Conservation (phyloP, 2,797 vertebrate species). For the Crocidura indochinensis region DNA sequence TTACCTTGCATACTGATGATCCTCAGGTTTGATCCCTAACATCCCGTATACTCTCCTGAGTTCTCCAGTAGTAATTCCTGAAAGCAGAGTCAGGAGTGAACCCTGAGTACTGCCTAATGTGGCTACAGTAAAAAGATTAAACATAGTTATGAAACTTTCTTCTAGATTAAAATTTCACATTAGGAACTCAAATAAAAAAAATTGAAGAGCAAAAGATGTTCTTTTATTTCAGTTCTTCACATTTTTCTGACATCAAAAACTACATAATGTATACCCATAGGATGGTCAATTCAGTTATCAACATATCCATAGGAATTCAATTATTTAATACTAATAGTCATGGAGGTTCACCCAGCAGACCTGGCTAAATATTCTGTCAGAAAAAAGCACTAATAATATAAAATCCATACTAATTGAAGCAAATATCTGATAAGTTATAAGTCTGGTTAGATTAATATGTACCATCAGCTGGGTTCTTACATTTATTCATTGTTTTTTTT, state of each 20-base stretch:
- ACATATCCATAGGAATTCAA: background rate
- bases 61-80: too few species aligned
- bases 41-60: too few species aligned
- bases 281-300: too few species aligned
- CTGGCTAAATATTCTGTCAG: too few species aligned
- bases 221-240: background rate
- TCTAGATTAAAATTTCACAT: constrained; percentile 4
- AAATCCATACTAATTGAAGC: too few species aligned
- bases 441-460: constrained; percentile 18
- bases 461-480: background rate
- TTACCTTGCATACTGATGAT: too few species aligned
- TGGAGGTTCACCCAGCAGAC: background rate
- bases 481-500: constrained; percentile 16
- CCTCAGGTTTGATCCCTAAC: too few species aligned
- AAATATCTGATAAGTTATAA: constrained; percentile 20
- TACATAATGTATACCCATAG: background rate
- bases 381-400: too few species aligned
- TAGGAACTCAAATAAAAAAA: background rate
- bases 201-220: background rate
- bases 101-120: too few species aligned
- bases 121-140: constrained; percentile 7
- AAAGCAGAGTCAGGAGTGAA: too few species aligned
- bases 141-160: constrained; percentile 1
- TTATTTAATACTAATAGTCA: constrained; percentile 37
- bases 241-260: background rate